These are phyloP conservation scores for Nasonia vitripennis DNA, from an alignment of 1,140 invertebrate species.

Conservation along the genomic window DNA sequence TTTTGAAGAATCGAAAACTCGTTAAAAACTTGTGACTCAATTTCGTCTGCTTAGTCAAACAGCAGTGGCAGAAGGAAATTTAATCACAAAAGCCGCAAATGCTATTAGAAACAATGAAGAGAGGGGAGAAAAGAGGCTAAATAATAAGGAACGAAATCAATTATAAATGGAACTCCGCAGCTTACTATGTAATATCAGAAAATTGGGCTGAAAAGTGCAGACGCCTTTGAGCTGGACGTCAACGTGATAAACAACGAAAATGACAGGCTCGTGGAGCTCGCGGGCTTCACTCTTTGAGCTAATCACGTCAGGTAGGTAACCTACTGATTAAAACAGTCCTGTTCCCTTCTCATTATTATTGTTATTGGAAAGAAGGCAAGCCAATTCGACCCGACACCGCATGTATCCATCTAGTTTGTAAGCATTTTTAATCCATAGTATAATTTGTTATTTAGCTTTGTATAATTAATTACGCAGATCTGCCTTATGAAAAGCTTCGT, in stretches of 20 bases:
- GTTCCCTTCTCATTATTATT: constrained; percentile 1
- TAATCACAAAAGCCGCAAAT: background rate
- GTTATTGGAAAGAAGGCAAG: background rate
- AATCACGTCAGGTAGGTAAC: background rate
- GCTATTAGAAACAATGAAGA: background rate
- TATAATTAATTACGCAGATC: background rate
- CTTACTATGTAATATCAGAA: background rate
- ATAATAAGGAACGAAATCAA: background rate
- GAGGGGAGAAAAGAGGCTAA: background rate
- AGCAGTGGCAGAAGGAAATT: background rate
- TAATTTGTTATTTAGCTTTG: background rate
- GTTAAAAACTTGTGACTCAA: background rate
- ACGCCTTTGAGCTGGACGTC: background rate
- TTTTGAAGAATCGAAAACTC: background rate
- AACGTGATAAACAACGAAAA: background rate
- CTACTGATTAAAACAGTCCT: background rate
- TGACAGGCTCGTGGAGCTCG: background rate
- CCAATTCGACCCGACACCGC: background rate
- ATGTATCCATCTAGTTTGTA: background rate
- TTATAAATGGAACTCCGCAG: background rate
- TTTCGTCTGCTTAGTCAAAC: too few species aligned
- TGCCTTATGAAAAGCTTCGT: background rate
- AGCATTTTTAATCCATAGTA: background rate
- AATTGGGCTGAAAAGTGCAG: background rate
- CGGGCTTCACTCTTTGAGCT: background rate